Conservation (phyloP, 2,797 vertebrate genomes). For the Myotis vivesi region DNA sequence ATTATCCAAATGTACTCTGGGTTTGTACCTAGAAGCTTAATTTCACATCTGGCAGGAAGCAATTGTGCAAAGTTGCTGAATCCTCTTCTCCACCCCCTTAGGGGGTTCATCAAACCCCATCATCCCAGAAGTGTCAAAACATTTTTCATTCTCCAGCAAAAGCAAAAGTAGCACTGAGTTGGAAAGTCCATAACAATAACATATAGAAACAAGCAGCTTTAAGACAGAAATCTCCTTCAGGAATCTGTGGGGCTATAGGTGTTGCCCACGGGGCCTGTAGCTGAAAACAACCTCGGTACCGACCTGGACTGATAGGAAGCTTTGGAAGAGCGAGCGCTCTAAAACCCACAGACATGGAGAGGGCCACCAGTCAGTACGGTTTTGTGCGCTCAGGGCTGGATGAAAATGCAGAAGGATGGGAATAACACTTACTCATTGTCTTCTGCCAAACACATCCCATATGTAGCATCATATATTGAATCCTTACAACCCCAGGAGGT, state of each 20-base stretch:
- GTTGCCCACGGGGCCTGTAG: neutral
- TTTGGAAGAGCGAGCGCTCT: neutral
- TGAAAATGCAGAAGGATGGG: neutral
- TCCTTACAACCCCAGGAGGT: too few relatives aligned
- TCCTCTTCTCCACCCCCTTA: constrained; percentile 33
- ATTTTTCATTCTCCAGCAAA: constrained; percentile 52
- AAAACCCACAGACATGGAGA: neutral
- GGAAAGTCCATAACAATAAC: constrained; percentile 23
- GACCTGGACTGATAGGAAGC: neutral
- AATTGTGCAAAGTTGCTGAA: constrained; percentile 59
- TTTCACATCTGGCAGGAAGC: constrained; percentile 71
- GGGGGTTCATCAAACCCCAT: constrained; percentile 59
- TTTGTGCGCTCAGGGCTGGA: neutral
- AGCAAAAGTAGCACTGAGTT: constrained; percentile 24
- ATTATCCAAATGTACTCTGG: constrained; percentile 35
- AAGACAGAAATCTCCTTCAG: neutral
- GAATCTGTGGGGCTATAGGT: neutral
- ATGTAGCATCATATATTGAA: neutral
- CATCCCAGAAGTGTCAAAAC: constrained; percentile 57
- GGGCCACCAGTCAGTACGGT: accelerated
- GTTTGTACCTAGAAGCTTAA: constrained; percentile 54
- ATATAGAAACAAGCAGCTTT: neutral
- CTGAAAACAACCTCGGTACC: neutral
- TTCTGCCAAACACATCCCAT: neutral
- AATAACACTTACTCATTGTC: neutral